Conservation (phyloP, 2,888 invertebrate species). For the Dasypolia templi region DNA sequence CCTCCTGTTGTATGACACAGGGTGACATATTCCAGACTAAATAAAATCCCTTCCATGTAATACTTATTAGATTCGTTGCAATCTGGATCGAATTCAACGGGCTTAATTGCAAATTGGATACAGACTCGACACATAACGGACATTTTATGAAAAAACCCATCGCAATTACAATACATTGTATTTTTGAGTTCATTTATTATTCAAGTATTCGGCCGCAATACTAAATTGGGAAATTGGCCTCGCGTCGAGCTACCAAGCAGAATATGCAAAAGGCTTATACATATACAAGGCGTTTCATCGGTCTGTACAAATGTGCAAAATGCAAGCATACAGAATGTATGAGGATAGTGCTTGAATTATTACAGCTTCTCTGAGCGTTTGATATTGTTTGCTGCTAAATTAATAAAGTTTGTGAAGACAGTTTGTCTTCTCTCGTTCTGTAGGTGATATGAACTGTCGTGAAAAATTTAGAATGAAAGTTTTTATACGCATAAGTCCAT, state of each 20-base stretch:
- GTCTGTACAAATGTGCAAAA: constrained; percentile 50
- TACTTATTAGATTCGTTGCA: not conserved
- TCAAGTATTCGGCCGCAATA: constrained; percentile 48
- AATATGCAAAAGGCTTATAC: constrained; percentile 72
- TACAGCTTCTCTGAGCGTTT: constrained; percentile 12
- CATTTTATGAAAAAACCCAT: constrained; percentile 32
- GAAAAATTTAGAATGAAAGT: constrained; percentile 2
- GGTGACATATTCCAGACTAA: not conserved
- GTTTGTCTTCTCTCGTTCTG: constrained; percentile 17
- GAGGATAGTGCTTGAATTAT: constrained; percentile 27
- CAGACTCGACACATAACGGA: constrained; percentile 8
- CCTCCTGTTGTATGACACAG: not conserved
- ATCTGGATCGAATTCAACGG: not conserved
- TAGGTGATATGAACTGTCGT: not conserved
- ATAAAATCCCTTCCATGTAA: not conserved
- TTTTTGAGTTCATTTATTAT: constrained; percentile 57
- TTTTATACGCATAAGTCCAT: not conserved
- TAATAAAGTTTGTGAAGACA: constrained; percentile 42
- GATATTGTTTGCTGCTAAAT: constrained; percentile 47
- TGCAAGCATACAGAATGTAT: constrained; percentile 40
- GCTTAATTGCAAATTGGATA: constrained; percentile 42
- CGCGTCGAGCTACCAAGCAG: constrained; percentile 51
- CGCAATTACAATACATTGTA: constrained; percentile 54
- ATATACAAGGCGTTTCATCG: constrained; percentile 67
- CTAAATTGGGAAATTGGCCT: constrained; percentile 66